Evolutionary conservation across 2,797 vertebrate species (phyloP).

Genomic region (Champsocephalus gunnari): DNA sequence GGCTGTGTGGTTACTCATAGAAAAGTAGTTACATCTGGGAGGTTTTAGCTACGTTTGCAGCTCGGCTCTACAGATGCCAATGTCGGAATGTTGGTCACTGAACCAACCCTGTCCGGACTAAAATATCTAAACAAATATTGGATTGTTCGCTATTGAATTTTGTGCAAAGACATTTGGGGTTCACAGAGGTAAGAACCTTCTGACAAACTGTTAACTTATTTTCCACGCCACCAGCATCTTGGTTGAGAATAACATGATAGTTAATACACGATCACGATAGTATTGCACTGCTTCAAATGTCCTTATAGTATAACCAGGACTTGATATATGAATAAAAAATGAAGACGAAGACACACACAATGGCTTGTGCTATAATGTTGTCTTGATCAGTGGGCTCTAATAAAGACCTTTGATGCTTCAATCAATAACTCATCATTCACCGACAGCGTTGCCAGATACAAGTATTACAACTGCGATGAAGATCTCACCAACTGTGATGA

Average conservation of each 20-base stretch:
- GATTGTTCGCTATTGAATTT: too few species aligned
- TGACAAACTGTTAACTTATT: too few species aligned
- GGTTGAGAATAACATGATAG: too few species aligned
- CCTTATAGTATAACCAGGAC: not conserved
- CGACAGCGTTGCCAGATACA: not conserved
- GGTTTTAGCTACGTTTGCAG: too few species aligned
- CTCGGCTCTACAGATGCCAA: too few species aligned
- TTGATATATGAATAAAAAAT: slow-evolving; percentile 25
- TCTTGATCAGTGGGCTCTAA: slow-evolving; percentile 1
- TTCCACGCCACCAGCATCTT: too few species aligned
- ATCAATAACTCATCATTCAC: not conserved
- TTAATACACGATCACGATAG: too few species aligned
- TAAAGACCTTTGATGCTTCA: not conserved
- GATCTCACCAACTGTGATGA: not conserved
- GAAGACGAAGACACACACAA: slow-evolving; percentile 20
- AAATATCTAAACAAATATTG: too few species aligned
- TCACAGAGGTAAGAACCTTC: too few species aligned
- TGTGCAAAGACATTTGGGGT: too few species aligned
- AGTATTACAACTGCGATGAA: slow-evolving; percentile 1
- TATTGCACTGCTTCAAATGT: slow-evolving; percentile 14
- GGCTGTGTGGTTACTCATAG: not conserved
- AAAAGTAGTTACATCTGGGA: not conserved
- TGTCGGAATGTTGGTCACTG: too few species aligned
- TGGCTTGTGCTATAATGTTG: not conserved
- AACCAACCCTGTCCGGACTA: too few species aligned